Evolutionary conservation across 2,113 vertebrate genomes (phyloP).

Genomic region (Spheniscus mendiculus): DNA sequence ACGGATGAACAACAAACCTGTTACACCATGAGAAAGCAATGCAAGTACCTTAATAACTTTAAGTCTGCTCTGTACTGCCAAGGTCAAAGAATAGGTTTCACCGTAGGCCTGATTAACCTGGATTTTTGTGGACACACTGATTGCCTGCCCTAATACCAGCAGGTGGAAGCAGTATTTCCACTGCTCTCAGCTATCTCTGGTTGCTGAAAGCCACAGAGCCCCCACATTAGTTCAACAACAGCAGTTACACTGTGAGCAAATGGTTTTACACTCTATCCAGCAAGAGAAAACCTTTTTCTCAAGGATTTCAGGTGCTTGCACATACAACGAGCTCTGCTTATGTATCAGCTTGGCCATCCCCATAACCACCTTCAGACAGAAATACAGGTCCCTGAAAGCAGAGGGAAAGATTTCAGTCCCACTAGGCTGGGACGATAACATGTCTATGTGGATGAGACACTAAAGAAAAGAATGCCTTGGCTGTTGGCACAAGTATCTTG

Average conservation of each 20-base stretch:
- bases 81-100: neutral
- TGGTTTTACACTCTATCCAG: neutral
- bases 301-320: neutral
- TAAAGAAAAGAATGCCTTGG: neutral
- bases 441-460: too few species aligned
- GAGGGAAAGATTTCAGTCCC: neutral
- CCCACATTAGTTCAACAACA: neutral
- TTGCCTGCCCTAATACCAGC: neutral
- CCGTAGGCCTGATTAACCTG: neutral
- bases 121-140: neutral
- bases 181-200: fast-evolving
- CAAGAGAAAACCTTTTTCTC: neutral
- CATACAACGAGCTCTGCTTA: neutral
- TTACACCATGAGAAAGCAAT: neutral
- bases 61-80: neutral
- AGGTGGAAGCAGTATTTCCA: neutral
- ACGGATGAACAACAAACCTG: fast-evolving
- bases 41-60: neutral
- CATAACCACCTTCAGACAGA: neutral
- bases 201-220: neutral
- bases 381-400: neutral
- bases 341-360: neutral
- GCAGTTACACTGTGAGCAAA: neutral
- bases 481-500: neutral
- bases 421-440: neutral